These are phyloP conservation scores for Alexandromys fortis DNA, from an alignment of 2,113 vertebrate genomes.

Conservation along the genomic window DNA sequence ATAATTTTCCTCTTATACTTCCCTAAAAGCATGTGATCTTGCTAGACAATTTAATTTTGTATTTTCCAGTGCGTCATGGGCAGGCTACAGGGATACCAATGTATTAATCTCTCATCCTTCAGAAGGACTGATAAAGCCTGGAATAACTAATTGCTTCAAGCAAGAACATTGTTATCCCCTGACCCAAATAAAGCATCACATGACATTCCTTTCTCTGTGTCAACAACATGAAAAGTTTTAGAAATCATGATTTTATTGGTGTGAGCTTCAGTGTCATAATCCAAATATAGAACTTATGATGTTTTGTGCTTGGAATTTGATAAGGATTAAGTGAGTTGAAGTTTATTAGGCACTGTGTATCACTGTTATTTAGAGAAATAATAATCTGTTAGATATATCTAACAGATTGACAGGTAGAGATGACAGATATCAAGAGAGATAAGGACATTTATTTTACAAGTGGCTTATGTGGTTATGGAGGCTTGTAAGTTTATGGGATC, in stretches of 20 bases:
- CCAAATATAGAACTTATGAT: background rate
- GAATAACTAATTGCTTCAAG: background rate
- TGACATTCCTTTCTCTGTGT: background rate
- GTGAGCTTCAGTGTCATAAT: background rate
- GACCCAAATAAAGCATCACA: background rate
- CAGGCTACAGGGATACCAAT: background rate
- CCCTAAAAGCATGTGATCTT: background rate
- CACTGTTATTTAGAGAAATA: constrained; percentile 8
- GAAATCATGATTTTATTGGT: background rate
- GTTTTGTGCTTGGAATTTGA: background rate
- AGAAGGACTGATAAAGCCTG: background rate
- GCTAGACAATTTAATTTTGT: background rate
- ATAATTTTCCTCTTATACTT: background rate
- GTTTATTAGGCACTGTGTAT: background rate
- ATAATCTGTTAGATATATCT: background rate
- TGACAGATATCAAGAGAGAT: background rate
- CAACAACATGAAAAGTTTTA: background rate
- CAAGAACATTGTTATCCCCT: constrained; percentile 18
- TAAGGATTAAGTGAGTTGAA: constrained; percentile 24
- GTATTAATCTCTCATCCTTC: background rate
- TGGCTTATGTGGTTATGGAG: background rate
- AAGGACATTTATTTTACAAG: constrained; percentile 11
- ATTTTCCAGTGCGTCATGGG: background rate
- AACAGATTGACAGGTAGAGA: background rate
- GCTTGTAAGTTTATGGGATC: background rate